Evolutionary conservation across 2,888 invertebrate species (phyloP).

Genomic region (Hydropsyche betteni): DNA sequence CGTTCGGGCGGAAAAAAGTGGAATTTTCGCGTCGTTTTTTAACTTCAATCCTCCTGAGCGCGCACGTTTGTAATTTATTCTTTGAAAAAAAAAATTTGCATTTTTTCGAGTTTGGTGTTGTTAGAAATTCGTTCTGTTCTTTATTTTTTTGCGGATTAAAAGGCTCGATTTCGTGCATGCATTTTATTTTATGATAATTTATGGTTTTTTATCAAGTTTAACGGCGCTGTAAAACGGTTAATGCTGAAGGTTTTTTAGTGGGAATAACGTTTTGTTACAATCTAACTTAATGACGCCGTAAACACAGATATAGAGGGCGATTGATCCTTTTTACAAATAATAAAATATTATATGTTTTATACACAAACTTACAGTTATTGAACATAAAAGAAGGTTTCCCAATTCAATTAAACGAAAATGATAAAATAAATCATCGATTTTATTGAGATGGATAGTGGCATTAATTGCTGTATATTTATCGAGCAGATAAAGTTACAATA

Average conservation of each 20-base stretch:
- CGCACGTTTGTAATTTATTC: slow-evolving; percentile 17
- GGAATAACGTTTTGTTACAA: slow-evolving; percentile 13
- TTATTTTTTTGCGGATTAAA: neutral
- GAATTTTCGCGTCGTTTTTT: slow-evolving; percentile 22
- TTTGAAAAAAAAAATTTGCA: neutral
- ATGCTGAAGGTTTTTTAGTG: neutral
- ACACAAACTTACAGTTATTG: no score
- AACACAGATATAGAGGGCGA: neutral
- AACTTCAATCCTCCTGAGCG: slow-evolving; percentile 6
- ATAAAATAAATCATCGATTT: no score
- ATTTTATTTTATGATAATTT: slow-evolving; percentile 19
- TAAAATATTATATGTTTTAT: no score
- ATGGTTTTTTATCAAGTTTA: slow-evolving; percentile 5
- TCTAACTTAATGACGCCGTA: neutral
- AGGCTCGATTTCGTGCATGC: neutral
- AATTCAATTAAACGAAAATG: no score
- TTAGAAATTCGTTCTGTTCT: neutral
- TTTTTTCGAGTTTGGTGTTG: neutral
- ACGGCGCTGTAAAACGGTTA: slow-evolving; percentile 13
- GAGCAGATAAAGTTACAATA: no score
- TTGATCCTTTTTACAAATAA: no score
- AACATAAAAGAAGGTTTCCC: no score
- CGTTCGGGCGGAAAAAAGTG: slow-evolving; percentile 1
- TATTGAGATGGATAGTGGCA: no score
- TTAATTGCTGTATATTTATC: no score